phyloP scores from a whole-genome alignment of 1,140 invertebrate genomes.

The Tetramorium parvispinum region DNA sequence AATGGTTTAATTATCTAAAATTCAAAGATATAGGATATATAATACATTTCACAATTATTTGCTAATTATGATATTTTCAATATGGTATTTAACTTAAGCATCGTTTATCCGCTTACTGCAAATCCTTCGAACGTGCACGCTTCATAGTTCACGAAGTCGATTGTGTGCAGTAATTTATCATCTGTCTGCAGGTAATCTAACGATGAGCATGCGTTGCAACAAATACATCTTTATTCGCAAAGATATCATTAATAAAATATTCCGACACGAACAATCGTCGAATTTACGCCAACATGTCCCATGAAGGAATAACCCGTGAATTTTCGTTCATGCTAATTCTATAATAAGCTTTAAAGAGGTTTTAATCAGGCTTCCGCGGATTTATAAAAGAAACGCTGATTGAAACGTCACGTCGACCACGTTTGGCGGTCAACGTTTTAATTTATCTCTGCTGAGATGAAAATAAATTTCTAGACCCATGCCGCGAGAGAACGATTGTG shows the following conservation, averaged over 20 bases:
- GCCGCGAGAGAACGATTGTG: background rate
- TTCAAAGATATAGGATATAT: background rate
- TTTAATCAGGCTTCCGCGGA: background rate
- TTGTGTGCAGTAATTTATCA: slow-evolving; percentile 37
- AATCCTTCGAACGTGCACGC: slow-evolving; percentile 19
- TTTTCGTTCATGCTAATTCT: slow-evolving; percentile 5
- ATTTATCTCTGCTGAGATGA: slow-evolving; percentile 11
- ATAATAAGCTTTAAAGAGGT: background rate
- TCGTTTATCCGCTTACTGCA: slow-evolving; percentile 26
- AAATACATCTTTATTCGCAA: slow-evolving; percentile 7
- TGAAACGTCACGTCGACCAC: background rate
- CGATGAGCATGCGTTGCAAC: background rate
- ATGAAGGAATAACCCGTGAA: background rate
- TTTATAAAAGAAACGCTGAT: background rate
- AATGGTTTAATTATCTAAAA: background rate
- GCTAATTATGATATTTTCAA: slow-evolving; percentile 28
- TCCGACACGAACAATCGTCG: background rate
- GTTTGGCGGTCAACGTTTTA: slow-evolving; percentile 11
- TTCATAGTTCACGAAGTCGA: slow-evolving; percentile 39
- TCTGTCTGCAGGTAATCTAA: slow-evolving; percentile 36
- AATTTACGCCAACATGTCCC: background rate
- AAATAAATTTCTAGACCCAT: slow-evolving; percentile 8
- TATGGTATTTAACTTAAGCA: background rate
- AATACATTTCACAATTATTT: background rate
- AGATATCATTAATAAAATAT: slow-evolving; percentile 1